Evolutionary conservation across 1,140 invertebrate genomes (phyloP), one percentile per base, ranked within the genome.

Genomic region (Hesperophylax magnus): DNA sequence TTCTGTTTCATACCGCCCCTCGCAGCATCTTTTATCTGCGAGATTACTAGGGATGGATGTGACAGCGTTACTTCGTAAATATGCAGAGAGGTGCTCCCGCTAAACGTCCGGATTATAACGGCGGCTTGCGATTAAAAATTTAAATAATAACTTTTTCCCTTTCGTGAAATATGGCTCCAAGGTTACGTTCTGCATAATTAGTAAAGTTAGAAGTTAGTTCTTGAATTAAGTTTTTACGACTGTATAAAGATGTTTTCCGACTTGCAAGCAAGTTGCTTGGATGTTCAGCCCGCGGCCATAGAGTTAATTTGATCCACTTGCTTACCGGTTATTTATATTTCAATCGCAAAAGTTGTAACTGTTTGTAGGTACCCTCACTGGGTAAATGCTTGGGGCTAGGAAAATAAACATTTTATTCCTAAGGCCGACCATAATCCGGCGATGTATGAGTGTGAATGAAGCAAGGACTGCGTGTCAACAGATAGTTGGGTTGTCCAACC

Each of bases 11-110:
- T 71, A 8, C 52, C 54, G 1, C 54, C 71, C 34, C 31, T 17
- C 56, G 27, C 39, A 15, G 20, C 61, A 14, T 17, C 17, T 20
- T 76, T 82, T 79, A 79, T 79, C 81, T 63, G 39, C 27, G 47
- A 78, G 76, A 78, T 81, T 78, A 78, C 80, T 53, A n/a, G 77
- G 75, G 81, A 82, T 78, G 81, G 67, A 82, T 78, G 77, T 78
- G 81, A 82, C 77, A 79, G 71, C 39, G 81, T 78, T 61, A 82
- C 81, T 82, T 56, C 81, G 81, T 82, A 82, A 82, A 82, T 82
- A 82, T 82, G 75, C 76, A 76, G 63, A 24, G 65, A 34, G 65
- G 69, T 56, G 65, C 69, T 61, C 61, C 39, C 54, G 81, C 76
- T 82, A 79, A 82, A 82, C 60, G 47, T 53, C 56, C 52, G 22